Conservation (phyloP, 35 echinoderm and acorn worm genomes). For the Lytechinus pictus region DNA sequence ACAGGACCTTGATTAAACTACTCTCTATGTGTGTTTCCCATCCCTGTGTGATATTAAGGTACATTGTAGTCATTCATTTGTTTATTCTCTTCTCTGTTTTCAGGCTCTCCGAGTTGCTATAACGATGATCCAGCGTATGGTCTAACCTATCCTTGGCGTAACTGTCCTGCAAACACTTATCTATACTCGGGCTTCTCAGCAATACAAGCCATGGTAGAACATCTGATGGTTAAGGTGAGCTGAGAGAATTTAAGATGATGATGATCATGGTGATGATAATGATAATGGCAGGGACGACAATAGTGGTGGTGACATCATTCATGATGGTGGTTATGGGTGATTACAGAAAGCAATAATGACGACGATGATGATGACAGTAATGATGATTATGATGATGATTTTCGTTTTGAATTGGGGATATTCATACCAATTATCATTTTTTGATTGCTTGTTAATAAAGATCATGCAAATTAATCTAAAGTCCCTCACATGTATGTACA, state of each 20-base stretch:
- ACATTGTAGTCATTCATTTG: background rate
- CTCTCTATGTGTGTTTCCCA: too few species aligned
- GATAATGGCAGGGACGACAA: background rate
- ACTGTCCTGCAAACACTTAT: slow-evolving; percentile 55
- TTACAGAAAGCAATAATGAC: background rate
- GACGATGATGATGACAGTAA: background rate
- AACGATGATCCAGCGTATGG: background rate
- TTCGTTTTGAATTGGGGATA: too few species aligned
- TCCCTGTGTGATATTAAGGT: too few species aligned
- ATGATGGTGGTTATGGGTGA: background rate
- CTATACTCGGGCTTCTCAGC: slow-evolving; percentile 62
- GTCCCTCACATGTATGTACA: too few species aligned
- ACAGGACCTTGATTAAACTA: too few species aligned
- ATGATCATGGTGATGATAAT: background rate
- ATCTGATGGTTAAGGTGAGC: slow-evolving; percentile 65
- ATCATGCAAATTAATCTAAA: too few species aligned
- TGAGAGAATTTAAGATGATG: background rate
- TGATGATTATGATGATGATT: background rate
- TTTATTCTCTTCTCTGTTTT: background rate
- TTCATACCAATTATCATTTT: too few species aligned
- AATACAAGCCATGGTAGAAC: slow-evolving; percentile 57
- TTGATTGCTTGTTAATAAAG: too few species aligned
- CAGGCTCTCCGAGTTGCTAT: slow-evolving; percentile 19
- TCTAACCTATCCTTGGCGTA: background rate
- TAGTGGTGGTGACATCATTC: background rate